Base-by-base conservation (phyloP, 2,113 vertebrate genomes). In the Datnioides undecimradiatus region DNA sequence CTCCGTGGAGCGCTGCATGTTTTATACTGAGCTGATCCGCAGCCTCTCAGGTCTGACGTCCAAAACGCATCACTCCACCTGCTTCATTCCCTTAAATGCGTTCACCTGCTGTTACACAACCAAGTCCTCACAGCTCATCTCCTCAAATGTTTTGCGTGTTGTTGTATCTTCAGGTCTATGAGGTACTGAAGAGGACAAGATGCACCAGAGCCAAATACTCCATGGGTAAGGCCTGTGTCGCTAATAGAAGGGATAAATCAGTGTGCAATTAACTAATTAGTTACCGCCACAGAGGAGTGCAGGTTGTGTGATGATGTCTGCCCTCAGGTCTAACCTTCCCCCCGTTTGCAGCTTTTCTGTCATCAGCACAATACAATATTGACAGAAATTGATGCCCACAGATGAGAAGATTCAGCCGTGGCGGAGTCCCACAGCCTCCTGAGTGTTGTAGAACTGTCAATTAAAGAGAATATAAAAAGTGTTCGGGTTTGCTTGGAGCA, bases 121-220 rank as follows among this genome's bases (percentile, higher is more conserved):
- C 27, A 25, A 36, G 41, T 3, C 25, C 23, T 23, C 8, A n/a
- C n/a, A 23, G 9, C 58, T 29, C 8, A 23, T 59, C 52, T 54
- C 34, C 31, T n/a, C 31, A 5, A 34, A 34, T 10, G 23, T 25
- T n/a, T 33, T 34, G 36, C 69, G 2, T 43, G 25, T 36, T 74
- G 38, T 29, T 86, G 12, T 63, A 38, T 86, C 64, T 2, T 7
- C 76, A 99, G 98, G 98, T 99, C 70, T 98, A 96, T 49, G 97
- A 97, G 89, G 96, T 99, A 48, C 66, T 99, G 90, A 99, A 99
- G 83, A 96, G 98, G 86, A 97, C 96, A 0, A 97, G 95, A 0
- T 98, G 97, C 89, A 96, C 93, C 23, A 95, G 92, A 71, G 95
- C 95, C 73, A 97, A 97, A 85, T 97, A 97, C 75, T 94, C 95